Percentiles rank a stretch among this genome's conserved stretches.
Conservation (phyloP, 1,140 invertebrate genomes). For the Odontomachus brunneus region DNA sequence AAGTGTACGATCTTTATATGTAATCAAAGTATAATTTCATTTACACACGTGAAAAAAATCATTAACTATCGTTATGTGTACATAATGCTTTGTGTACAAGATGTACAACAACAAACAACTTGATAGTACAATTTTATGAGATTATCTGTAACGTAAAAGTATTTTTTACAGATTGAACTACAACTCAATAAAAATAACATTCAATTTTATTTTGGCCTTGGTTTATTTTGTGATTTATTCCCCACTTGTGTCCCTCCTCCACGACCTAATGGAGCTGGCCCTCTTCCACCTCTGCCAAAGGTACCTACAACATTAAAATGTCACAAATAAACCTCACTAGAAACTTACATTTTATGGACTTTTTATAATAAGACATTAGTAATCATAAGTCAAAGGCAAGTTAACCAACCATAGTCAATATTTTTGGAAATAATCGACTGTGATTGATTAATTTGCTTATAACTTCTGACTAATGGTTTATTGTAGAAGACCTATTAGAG, state of each 20-base stretch:
- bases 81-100: not conserved
- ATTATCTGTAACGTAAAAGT: not conserved
- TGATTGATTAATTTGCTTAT: too few relatives aligned
- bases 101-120: not conserved
- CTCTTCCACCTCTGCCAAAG: constrained; percentile 86
- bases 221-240: constrained; percentile 81
- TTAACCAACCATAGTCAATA: too few relatives aligned
- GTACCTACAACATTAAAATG: constrained; percentile 77
- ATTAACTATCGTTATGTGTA: too few relatives aligned
- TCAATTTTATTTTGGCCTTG: constrained; percentile 76
- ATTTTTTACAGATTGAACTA: not conserved
- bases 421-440: too few relatives aligned
- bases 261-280: constrained; percentile 83
- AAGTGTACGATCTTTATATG: not conserved
- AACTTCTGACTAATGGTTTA: too few relatives aligned
- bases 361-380: too few relatives aligned
- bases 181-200: constrained; percentile 37
- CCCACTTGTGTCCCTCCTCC: constrained; percentile 78
- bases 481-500: too few relatives aligned
- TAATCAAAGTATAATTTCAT: not conserved
- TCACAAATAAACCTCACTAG: too few relatives aligned
- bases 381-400: too few relatives aligned
- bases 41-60: not conserved
- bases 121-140: not conserved
- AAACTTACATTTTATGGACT: too few relatives aligned